Percentiles rank a stretch among this genome's conserved stretches.
Conservation (phyloP, 2,888 invertebrate genomes). For the Dendrolimus houi region DNA sequence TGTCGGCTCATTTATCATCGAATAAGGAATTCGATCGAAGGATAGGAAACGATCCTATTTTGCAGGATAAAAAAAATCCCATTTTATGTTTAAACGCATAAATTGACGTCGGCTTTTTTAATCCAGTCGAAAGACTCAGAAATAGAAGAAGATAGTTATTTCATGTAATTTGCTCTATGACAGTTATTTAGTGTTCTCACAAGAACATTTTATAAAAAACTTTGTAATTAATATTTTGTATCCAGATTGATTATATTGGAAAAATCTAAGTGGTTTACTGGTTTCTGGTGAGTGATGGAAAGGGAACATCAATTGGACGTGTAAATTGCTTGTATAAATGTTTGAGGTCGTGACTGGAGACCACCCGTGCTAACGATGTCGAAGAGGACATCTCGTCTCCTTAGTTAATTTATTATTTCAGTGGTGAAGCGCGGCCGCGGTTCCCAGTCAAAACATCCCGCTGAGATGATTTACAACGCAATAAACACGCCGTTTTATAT, state of each 20-base stretch:
- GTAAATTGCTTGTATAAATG: slow-evolving; percentile 37
- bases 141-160: no score
- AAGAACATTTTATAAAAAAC: neutral
- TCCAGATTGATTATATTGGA: no score
- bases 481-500: slow-evolving; percentile 68
- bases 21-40: no score
- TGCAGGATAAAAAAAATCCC: no score
- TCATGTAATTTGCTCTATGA: neutral
- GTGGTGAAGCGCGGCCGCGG: slow-evolving; percentile 45
- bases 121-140: no score
- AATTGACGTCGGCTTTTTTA: no score
- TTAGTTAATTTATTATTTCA: slow-evolving; percentile 71
- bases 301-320: slow-evolving; percentile 25
- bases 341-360: slow-evolving; percentile 31
- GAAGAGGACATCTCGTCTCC: slow-evolving; percentile 58
- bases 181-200: neutral
- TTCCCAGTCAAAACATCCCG: slow-evolving; percentile 68
- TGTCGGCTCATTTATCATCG: no score
- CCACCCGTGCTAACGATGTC: slow-evolving; percentile 59
- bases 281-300: slow-evolving; percentile 2
- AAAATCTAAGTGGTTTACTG: neutral
- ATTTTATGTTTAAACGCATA: no score
- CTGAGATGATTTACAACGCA: slow-evolving; percentile 64
- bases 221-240: no score
- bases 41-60: no score